These are phyloP conservation scores for Tetanocera ferruginea DNA, from an alignment of 2,888 invertebrate genomes.

Conservation along the genomic window DNA sequence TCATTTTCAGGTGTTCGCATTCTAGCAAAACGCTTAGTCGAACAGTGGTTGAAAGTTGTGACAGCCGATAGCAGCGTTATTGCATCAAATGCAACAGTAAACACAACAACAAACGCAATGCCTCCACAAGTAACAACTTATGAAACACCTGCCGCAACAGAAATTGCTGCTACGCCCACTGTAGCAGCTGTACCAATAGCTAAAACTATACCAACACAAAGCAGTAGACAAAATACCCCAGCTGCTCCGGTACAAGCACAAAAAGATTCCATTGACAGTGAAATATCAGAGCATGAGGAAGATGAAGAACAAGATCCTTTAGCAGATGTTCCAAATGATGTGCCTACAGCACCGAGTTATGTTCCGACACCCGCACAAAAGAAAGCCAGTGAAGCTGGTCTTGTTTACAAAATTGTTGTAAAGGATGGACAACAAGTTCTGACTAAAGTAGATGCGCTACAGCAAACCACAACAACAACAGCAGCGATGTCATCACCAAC, in stretches of 20 bases:
- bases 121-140: constrained; percentile 37
- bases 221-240: constrained; percentile 8
- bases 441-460: constrained; percentile 59
- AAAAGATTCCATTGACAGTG: constrained; percentile 18
- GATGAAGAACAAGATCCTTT: constrained; percentile 50
- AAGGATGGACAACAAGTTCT: constrained; percentile 82
- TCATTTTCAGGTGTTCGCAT: constrained; percentile 77
- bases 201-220: constrained; percentile 1
- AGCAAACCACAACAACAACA: constrained; percentile 5
- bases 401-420: constrained; percentile 76
- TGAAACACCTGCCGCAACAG: constrained; percentile 41
- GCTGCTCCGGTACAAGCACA: constrained; percentile 8
- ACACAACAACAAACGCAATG: neutral
- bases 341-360: constrained; percentile 42
- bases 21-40: constrained; percentile 85
- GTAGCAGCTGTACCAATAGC: constrained; percentile 43
- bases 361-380: constrained; percentile 58
- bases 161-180: constrained; percentile 38
- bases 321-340: constrained; percentile 48
- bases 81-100: neutral
- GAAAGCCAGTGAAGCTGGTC: constrained; percentile 60
- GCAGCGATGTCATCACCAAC: constrained; percentile 36
- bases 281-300: neutral
- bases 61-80: constrained; percentile 76
- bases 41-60: constrained; percentile 91